A percentile compares a stretch with the other conserved stretches of the same genome.
phyloP scores from a whole-genome alignment of 1,140 invertebrate species.

The Agraylea sexmaculata region DNA sequence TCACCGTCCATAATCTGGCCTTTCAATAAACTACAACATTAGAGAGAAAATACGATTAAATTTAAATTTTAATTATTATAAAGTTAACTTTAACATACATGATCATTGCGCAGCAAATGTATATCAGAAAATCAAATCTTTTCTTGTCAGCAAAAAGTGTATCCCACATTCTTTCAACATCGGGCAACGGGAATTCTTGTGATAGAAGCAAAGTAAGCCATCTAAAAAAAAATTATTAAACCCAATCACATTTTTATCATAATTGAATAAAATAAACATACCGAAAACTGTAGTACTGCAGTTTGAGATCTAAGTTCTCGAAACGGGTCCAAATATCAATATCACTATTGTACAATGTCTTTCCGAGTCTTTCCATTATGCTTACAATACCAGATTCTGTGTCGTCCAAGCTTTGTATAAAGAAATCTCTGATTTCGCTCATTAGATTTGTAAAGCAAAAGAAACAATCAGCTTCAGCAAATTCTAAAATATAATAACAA shows the following conservation, averaged over 20 bases:
- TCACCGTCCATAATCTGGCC: conserved; percentile 73
- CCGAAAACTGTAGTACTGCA: conserved; percentile 93
- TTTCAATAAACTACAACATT: conserved; percentile 57
- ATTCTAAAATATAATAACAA: conserved; percentile 47
- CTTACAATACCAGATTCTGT: conserved; percentile 78
- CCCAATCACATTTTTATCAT: too few species aligned
- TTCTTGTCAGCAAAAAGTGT: conserved; percentile 81
- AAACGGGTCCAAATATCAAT: conserved; percentile 62
- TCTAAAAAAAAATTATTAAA: conserved; percentile 37
- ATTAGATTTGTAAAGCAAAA: conserved; percentile 97
- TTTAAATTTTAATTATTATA: background rate
- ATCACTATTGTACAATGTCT: conserved; percentile 67
- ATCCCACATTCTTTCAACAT: conserved; percentile 94
- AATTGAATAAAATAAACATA: too few species aligned
- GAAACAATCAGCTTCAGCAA: conserved; percentile 95
- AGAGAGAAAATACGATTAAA: conserved; percentile 9
- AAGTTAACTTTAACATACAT: conserved; percentile 55
- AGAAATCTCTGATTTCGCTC: conserved; percentile 95
- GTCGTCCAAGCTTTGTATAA: conserved; percentile 91
- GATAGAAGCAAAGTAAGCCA: conserved; percentile 95
- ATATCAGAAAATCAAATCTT: conserved; percentile 81
- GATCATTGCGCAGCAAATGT: conserved; percentile 93
- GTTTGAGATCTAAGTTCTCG: conserved; percentile 72
- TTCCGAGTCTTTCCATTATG: conserved; percentile 69
- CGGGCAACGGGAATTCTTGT: conserved; percentile 94